Evolutionary conservation across 1,140 invertebrate species (phyloP).

Genomic region (Hetaerina americana): DNA sequence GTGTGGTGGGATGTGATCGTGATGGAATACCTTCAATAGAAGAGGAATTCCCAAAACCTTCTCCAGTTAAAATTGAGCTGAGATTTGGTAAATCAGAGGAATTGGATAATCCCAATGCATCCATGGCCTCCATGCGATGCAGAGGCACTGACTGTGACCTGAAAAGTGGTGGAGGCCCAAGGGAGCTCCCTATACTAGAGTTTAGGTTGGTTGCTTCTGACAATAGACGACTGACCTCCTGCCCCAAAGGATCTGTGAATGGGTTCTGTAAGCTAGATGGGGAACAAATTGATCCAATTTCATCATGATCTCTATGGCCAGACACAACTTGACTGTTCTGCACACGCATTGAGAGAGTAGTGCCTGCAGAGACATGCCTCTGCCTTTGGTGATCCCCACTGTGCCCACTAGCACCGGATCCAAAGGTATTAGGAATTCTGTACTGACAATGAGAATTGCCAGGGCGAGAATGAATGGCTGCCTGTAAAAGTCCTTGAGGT

Average conservation of each 20-base stretch:
- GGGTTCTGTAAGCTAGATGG: conserved; percentile 5
- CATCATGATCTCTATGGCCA: neutral
- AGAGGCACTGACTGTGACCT: conserved; percentile 63
- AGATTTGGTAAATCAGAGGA: conserved; percentile 1
- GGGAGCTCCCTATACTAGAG: neutral
- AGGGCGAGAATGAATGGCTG: neutral
- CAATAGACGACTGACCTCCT: conserved; percentile 39
- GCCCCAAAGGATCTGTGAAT: conserved; percentile 29
- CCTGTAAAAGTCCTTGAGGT: neutral
- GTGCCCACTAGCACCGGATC: neutral
- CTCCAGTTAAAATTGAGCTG: neutral
- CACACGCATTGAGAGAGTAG: neutral
- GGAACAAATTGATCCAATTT: neutral
- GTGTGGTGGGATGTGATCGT: conserved; percentile 18
- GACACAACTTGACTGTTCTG: neutral
- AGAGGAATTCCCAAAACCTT: neutral
- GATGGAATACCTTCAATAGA: conserved; percentile 11
- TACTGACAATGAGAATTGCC: neutral
- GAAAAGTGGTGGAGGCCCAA: neutral
- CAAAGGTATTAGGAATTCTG: neutral
- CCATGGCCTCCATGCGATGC: conserved; percentile 38
- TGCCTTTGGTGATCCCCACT: neutral
- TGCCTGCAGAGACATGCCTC: conserved; percentile 10
- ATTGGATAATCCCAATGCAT: conserved; percentile 5
- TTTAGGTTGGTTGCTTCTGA: conserved; percentile 22